Conservation (phyloP, 2,113 vertebrate genomes). For the Ascaphus truei region DNA sequence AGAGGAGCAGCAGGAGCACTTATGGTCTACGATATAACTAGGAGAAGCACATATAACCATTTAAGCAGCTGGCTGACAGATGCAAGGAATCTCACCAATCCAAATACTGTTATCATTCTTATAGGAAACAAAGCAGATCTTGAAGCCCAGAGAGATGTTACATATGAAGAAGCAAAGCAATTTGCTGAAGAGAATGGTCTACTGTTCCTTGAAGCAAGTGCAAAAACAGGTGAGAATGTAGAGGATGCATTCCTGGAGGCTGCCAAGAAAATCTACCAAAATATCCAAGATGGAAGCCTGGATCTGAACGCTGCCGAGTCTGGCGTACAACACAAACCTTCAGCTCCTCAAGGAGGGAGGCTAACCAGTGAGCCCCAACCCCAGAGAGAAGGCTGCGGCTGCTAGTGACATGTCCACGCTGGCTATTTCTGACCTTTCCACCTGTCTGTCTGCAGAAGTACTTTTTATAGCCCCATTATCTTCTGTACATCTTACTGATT, state of each 20-base stretch:
- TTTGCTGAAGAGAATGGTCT: slow-evolving; percentile 98
- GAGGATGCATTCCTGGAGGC: slow-evolving; percentile 96
- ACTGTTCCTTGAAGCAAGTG: slow-evolving; percentile 94
- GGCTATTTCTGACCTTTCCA: slow-evolving; percentile 60
- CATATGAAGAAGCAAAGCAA: slow-evolving; percentile 98
- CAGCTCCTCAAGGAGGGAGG: slow-evolving; percentile 85
- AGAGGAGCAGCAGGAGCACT: slow-evolving; percentile 93
- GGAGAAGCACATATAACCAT: slow-evolving; percentile 97
- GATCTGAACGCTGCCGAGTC: slow-evolving; percentile 96
- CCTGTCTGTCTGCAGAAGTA: slow-evolving; percentile 65
- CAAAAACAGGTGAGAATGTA: slow-evolving; percentile 96
- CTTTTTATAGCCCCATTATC: slow-evolving; percentile 62
- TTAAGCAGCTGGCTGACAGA: slow-evolving; percentile 98
- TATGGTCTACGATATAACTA: slow-evolving; percentile 98
- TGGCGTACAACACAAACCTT: slow-evolving; percentile 94
- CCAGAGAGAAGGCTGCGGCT: slow-evolving; percentile 91
- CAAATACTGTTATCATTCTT: slow-evolving; percentile 98
- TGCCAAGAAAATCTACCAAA: slow-evolving; percentile 98
- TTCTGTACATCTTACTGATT: slow-evolving; percentile 75
- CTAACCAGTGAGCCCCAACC: slow-evolving; percentile 89
- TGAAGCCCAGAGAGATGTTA: slow-evolving; percentile 96
- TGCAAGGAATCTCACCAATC: slow-evolving; percentile 96
- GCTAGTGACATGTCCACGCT: slow-evolving; percentile 76
- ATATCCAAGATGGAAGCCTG: slow-evolving; percentile 96
- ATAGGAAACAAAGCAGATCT: slow-evolving; percentile 98